Percentiles rank a stretch among this genome's conserved stretches.
Evolutionary conservation across 2,888 invertebrate genomes (phyloP).

Genomic region (Leptinotarsa haldemani): DNA sequence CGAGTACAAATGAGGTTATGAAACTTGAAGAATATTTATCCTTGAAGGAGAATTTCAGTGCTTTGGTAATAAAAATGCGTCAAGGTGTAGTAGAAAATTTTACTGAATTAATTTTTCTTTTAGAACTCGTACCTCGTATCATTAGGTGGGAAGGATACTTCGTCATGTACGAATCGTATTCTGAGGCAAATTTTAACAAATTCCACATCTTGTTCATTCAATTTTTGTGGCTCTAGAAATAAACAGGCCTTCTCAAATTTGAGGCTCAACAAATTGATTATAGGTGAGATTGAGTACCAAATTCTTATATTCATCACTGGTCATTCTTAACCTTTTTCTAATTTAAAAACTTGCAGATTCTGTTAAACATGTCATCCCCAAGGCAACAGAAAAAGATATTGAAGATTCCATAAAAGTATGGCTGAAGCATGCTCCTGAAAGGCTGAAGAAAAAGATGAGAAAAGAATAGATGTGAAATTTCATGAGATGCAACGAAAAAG

Average conservation of each 20-base stretch:
- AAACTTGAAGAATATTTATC: slow-evolving; percentile 3
- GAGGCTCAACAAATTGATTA: background rate
- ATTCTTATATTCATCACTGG: background rate
- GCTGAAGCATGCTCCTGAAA: slow-evolving; percentile 11
- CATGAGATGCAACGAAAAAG: slow-evolving; percentile 14
- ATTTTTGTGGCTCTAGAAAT: slow-evolving; percentile 8
- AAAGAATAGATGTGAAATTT: background rate
- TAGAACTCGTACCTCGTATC: background rate
- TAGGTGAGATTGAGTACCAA: slow-evolving; percentile 1
- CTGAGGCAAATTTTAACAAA: slow-evolving; percentile 2
- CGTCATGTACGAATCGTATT: background rate
- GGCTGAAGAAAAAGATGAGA: background rate
- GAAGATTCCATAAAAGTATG: slow-evolving; percentile 13
- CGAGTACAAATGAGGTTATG: background rate
- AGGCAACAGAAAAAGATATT: slow-evolving; percentile 7
- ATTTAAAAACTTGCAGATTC: slow-evolving; percentile 1
- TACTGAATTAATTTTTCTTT: background rate
- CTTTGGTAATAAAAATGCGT: background rate
- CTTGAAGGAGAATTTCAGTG: background rate
- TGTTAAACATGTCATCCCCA: slow-evolving; percentile 13
- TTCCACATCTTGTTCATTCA: slow-evolving; percentile 4
- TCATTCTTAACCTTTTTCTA: background rate
- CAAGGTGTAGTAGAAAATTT: background rate
- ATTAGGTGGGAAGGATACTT: background rate
- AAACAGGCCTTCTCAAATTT: slow-evolving; percentile 9